Percentiles rank a stretch among this genome's conserved stretches.
These are phyloP conservation scores for Calidris pugnax DNA, from an alignment of 2,113 vertebrate genomes.

Conservation along the genomic window DNA sequence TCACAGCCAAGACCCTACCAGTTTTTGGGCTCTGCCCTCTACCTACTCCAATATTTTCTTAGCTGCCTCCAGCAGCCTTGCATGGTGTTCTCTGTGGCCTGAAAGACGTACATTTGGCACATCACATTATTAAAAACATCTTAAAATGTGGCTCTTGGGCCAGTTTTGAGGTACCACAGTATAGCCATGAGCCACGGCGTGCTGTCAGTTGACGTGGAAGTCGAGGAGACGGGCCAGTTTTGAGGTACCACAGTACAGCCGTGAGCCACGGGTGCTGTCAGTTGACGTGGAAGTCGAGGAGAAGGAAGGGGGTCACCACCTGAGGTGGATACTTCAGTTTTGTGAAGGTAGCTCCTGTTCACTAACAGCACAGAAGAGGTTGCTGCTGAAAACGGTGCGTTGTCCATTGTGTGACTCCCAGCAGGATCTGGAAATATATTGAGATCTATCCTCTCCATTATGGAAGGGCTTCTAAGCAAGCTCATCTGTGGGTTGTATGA, in stretches of 20 bases:
- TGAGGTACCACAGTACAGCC: too few species aligned
- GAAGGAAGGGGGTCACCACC: background rate
- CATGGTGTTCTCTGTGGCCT: background rate
- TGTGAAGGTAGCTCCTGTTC: accelerated
- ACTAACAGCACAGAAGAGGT: background rate
- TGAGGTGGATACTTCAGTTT: background rate
- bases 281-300: accelerated
- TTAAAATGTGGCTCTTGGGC: background rate
- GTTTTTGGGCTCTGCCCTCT: background rate
- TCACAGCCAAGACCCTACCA: background rate
- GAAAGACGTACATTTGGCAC: accelerated
- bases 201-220: accelerated
- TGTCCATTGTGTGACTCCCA: background rate
- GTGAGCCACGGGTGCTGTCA: background rate
- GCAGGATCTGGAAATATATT: too few species aligned
- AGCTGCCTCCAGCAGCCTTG: background rate
- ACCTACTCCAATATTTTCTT: background rate
- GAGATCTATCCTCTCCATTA: background rate
- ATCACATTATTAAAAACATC: background rate
- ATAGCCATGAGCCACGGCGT: background rate
- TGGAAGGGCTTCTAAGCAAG: background rate
- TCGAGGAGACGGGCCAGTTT: background rate
- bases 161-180: background rate
- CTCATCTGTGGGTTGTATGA: background rate
- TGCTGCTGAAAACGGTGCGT: background rate